A percentile compares a stretch with the other conserved stretches of the same genome.
phyloP scores from a whole-genome alignment of 2,888 invertebrate species.

The Agrilus cyanescens region DNA sequence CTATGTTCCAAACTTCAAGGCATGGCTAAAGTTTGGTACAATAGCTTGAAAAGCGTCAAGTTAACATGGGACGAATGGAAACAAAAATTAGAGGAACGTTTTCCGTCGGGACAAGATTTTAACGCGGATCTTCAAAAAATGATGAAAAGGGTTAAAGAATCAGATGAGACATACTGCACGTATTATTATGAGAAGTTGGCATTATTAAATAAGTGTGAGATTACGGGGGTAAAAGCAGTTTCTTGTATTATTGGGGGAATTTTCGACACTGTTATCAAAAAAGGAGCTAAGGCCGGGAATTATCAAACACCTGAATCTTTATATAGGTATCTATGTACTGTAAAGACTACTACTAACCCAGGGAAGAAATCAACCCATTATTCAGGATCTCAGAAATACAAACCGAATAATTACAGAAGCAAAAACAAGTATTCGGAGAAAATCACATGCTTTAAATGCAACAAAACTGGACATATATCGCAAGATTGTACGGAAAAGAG shows the following conservation, averaged over 20 bases:
- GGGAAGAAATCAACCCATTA: no score
- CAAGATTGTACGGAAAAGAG: no score
- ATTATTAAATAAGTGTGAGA: conserved; percentile 10
- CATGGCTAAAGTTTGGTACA: not conserved
- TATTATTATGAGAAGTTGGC: conserved; percentile 13
- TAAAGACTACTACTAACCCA: no score
- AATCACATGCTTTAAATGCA: no score
- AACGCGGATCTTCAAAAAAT: conserved; percentile 2
- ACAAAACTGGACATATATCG: no score
- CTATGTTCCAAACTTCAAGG: not conserved
- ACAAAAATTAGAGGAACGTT: conserved; percentile 1
- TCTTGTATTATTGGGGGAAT: conserved; percentile 13
- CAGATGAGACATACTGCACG: conserved; percentile 7
- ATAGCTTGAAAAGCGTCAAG: not conserved
- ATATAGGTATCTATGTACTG: no score
- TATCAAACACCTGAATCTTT: not conserved
- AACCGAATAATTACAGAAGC: no score
- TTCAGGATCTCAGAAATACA: no score
- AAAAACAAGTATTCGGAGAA: no score
- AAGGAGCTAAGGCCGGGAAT: conserved; percentile 9
- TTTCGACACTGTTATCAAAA: not conserved
- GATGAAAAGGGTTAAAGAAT: conserved; percentile 5
- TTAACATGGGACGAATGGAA: not conserved
- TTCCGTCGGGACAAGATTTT: conserved; percentile 10
- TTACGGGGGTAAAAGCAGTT: conserved; percentile 8